Evolutionary conservation across 2,888 invertebrate species (phyloP), one percentile per base, ranked within the genome.

Genomic region (Tethea ocularis): DNA sequence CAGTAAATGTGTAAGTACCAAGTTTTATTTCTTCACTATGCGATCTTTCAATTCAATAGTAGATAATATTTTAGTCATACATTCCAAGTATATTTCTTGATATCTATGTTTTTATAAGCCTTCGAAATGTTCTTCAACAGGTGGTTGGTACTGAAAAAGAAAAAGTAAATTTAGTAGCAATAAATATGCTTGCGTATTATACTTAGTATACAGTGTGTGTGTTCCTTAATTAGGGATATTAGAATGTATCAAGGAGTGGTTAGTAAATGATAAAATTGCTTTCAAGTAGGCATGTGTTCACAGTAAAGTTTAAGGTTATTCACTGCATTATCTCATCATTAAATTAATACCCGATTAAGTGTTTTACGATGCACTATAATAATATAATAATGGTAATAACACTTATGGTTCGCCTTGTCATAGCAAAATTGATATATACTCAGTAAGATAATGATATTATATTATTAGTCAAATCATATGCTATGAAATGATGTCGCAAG

Each of bases 321-420:
- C 17, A 4, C 46, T 20, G 20, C 59, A 59, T 52, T 53, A 56
- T 57, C 52, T 56, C 33, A 51, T 55, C 46, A 41, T 54, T 51
- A 60, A 54, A 61, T 54, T 62, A 51, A 56, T 61, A 59, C 58
- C 46, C 10, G 20, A 13, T 41, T 41, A 41, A 46, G 46, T 46
- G 15, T 46, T 46, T 46, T 20, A 20, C 46, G 20, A 20, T 17
- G 57, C 53, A 57, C 23, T 57, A 53, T 63, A 57, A 59, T 61
- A 69, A 58, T 68, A 64, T 70, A 68, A 70, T 60, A 68, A 61
- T 65, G 67, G 62, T 68, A 64, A 67, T 74, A 68, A 66, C 57
- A 60, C 61, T 57, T 63, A 62, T 59, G 58, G 74, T 70, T 77
- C 41, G 57, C 72, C 73, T 77, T 75, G 74, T 73, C 68, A 69